Evolutionary conservation across 2,888 invertebrate genomes (phyloP).

Genomic region (Malacosoma neustria): DNA sequence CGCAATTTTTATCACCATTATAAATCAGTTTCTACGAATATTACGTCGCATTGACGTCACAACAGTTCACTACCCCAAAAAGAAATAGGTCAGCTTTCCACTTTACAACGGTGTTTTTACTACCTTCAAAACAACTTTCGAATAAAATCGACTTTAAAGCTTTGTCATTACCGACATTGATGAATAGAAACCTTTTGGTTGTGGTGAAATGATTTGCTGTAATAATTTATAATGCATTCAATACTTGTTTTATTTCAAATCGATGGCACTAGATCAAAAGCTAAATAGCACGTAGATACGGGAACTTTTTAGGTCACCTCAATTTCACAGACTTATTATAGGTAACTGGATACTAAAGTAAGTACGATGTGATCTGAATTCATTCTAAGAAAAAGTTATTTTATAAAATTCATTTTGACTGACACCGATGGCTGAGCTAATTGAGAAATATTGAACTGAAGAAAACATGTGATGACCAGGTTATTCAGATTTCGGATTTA

Average conservation of each 20-base stretch:
- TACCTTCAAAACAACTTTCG: constrained; percentile 8
- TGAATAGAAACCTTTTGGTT: no score
- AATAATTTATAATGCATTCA: neutral
- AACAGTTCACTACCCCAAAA: constrained; percentile 29
- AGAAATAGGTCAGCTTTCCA: constrained; percentile 59
- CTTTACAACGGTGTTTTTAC: constrained; percentile 29
- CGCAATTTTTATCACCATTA: constrained; percentile 34
- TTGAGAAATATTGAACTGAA: neutral
- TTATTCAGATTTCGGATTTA: neutral
- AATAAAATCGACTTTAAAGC: constrained; percentile 14
- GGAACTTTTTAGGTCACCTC: constrained; percentile 39
- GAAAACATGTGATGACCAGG: neutral
- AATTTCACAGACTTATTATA: constrained; percentile 33
- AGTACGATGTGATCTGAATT: constrained; percentile 22
- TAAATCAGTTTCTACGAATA: constrained; percentile 22
- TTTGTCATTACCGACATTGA: no score
- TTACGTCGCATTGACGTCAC: constrained; percentile 58
- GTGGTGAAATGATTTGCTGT: neutral
- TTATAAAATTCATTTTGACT: neutral
- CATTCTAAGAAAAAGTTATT: constrained; percentile 26
- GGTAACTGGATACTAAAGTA: constrained; percentile 32
- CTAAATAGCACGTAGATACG: constrained; percentile 5
- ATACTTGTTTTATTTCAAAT: neutral
- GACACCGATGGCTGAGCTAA: neutral
- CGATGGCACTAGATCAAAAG: neutral